phyloP scores from a whole-genome alignment of 1,140 invertebrate genomes.

The Lepidotrigona ventralis region DNA sequence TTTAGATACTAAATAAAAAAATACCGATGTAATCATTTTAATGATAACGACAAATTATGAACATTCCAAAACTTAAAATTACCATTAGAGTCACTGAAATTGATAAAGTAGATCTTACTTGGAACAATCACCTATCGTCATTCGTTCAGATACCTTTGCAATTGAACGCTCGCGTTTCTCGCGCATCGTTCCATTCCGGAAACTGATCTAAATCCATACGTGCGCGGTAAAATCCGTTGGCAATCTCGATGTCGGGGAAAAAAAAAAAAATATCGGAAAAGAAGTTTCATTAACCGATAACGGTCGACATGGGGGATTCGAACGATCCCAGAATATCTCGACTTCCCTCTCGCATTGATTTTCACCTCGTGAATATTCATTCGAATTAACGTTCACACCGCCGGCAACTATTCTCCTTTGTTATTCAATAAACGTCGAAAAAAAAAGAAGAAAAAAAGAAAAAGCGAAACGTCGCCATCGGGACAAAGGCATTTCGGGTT shows the following conservation, averaged over 20 bases:
- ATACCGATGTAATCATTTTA: too few relatives aligned
- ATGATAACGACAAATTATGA: too few relatives aligned
- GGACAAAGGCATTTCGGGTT: background rate
- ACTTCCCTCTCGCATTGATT: background rate
- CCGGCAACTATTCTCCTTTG: background rate
- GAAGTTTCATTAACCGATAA: slow-evolving; percentile 25
- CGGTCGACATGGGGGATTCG: slow-evolving; percentile 4
- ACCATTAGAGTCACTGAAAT: background rate
- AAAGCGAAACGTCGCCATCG: too few relatives aligned
- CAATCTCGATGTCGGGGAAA: background rate
- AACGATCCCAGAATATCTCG: background rate
- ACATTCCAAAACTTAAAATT: too few relatives aligned
- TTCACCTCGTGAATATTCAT: slow-evolving; percentile 27
- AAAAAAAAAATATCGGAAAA: background rate
- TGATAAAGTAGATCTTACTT: background rate
- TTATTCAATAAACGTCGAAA: background rate
- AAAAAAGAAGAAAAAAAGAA: background rate
- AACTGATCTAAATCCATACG: background rate
- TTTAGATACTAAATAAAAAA: too few relatives aligned
- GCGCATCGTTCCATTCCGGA: background rate
- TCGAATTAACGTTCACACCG: background rate
- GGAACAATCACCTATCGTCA: too few relatives aligned
- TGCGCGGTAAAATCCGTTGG: background rate
- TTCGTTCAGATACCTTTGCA: too few relatives aligned
- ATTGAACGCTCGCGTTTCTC: background rate